These are phyloP conservation scores for Diadema setosum DNA, from an alignment of 35 echinoderm and acorn worm genomes.

Conservation along the genomic window DNA sequence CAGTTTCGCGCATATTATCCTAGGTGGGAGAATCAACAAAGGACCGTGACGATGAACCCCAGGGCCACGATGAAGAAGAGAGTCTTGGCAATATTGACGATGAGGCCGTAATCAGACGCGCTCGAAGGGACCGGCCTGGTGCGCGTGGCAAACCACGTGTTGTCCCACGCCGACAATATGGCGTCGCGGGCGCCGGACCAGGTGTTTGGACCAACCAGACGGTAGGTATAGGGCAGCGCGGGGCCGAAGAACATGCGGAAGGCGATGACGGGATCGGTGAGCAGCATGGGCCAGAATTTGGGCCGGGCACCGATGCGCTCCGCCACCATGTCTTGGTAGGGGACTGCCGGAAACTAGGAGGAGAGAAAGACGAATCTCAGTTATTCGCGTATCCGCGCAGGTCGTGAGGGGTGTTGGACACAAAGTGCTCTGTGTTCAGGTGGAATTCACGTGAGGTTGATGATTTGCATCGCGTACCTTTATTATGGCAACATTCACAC, in stretches of 20 bases:
- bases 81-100: too few relatives aligned
- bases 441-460: too few relatives aligned
- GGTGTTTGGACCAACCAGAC: constrained; percentile 43
- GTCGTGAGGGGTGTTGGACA: too few relatives aligned
- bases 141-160: neutral
- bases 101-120: too few relatives aligned
- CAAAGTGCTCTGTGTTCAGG: too few relatives aligned
- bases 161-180: constrained; percentile 47
- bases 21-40: too few relatives aligned
- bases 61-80: too few relatives aligned
- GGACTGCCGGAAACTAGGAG: constrained; percentile 26
- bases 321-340: constrained; percentile 59
- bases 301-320: constrained; percentile 42
- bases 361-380: neutral
- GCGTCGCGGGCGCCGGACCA: constrained; percentile 59
- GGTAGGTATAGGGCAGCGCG: constrained; percentile 41
- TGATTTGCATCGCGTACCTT: too few relatives aligned
- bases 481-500: too few relatives aligned
- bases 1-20: too few relatives aligned
- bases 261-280: constrained; percentile 58
- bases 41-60: too few relatives aligned
- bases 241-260: constrained; percentile 44
- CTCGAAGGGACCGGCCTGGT: neutral
- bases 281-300: constrained; percentile 19
- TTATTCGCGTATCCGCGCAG: too few relatives aligned